Evolutionary conservation across 2,797 vertebrate species (phyloP), one percentile per base, ranked within the genome.

Genomic region (Karalla daura): DNA sequence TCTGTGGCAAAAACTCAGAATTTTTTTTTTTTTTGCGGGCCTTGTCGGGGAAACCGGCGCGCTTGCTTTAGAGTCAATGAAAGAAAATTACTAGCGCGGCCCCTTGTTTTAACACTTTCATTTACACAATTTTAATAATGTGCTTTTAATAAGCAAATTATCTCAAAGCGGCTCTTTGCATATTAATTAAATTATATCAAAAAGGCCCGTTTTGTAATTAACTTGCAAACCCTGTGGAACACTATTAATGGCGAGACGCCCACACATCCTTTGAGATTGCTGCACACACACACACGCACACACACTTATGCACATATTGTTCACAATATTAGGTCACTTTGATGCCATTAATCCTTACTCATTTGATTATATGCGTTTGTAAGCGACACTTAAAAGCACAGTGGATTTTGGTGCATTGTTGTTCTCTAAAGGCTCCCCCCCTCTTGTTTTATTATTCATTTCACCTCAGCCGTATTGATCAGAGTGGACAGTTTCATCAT

Each of bases 171-270:
- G 6, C 41, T 70, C 36, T 72, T 68, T 52, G 43, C 32, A 73
- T 66, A 36, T 73, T 68, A 84, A 74, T 70, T 45, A 59, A 62
- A 17, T 39, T 27, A 14, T 45, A 71, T 80, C 27, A 70, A 61
- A 75, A 51, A 76, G 25, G 13, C 35, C 13, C 23, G 63, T 55
- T 55, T 55, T 73, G 54, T 66, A 70, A 83, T 86, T 79, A 84
- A 77, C 65, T 66, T 63, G 49, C 30, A 69, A 74, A 76, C 61
- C 20, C n/a, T 32, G 28, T 61, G 46, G 47, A 63, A 43, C 30
- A 4, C 51, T 56, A 23, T 70, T 52, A 73, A 71, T 58, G 40
- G 14, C n/a, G 44, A 12, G 46, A 70, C 15, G 6, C 45, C 43
- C 55, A 44, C 41, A 40, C 56, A 21, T 10, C 51, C 60, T 54